Percentiles rank a stretch among this genome's conserved stretches.
phyloP scores from a whole-genome alignment of 2,888 invertebrate genomes.

The Eristalis intricaria region DNA sequence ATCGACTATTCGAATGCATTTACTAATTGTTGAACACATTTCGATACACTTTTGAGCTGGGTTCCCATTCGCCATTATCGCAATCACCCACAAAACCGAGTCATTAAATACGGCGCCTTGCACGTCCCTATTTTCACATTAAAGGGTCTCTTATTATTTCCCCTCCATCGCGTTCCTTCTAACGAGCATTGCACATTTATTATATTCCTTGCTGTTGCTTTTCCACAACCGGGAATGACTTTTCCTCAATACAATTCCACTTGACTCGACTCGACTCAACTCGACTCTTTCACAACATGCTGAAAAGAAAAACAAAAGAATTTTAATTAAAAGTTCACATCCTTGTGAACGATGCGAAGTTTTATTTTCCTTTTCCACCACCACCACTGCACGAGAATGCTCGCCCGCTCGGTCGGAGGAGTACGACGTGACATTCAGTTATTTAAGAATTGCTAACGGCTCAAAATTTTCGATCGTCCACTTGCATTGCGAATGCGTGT shows the following conservation, averaged over 20 bases:
- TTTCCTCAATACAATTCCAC: constrained; percentile 38
- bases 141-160: constrained; percentile 28
- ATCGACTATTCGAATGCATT: neutral
- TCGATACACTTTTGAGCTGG: neutral
- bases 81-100: neutral
- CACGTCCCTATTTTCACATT: constrained; percentile 10
- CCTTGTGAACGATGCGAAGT: constrained; percentile 25
- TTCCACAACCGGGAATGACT: constrained; percentile 25
- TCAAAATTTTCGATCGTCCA: constrained; percentile 53
- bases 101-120: constrained; percentile 6
- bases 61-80: neutral
- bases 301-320: constrained; percentile 65
- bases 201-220: constrained; percentile 31
- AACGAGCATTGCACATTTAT: constrained; percentile 35
- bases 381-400: neutral
- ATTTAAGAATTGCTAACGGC: constrained; percentile 64
- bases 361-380: constrained; percentile 27
- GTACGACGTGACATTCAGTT: constrained; percentile 61
- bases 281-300: constrained; percentile 10
- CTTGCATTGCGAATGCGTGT: constrained; percentile 31
- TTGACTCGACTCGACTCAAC: constrained; percentile 7
- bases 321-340: constrained; percentile 69
- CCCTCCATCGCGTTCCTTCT: constrained; percentile 11
- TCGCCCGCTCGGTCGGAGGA: neutral
- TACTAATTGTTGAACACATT: neutral